These are phyloP conservation scores for Rhinopomastus cyanomelas DNA, from an alignment of 2,113 vertebrate genomes.

Conservation along the genomic window DNA sequence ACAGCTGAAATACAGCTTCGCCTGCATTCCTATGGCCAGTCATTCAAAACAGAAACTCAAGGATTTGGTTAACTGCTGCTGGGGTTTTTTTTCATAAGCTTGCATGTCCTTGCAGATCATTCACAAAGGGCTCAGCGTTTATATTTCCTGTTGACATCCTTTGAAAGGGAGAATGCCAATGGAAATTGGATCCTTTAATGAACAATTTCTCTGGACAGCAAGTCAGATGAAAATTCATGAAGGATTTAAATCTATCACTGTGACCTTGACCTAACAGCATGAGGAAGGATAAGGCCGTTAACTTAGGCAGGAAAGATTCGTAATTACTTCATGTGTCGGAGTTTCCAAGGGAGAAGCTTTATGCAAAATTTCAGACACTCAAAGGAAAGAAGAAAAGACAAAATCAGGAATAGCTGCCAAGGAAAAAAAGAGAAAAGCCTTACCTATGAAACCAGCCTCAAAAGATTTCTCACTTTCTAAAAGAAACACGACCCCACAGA, in stretches of 20 bases:
- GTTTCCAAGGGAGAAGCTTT: constrained; percentile 34
- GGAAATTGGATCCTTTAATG: constrained; percentile 47
- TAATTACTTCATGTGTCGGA: constrained; percentile 36
- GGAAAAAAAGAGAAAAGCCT: neutral
- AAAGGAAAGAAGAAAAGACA: constrained; percentile 15
- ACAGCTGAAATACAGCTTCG: constrained; percentile 47
- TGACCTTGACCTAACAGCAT: constrained; percentile 50
- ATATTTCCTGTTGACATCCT: constrained; percentile 56
- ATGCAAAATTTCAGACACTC: constrained; percentile 15
- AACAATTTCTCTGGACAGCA: constrained; percentile 40
- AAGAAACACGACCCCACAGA: neutral
- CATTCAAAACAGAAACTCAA: constrained; percentile 66
- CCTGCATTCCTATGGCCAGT: constrained; percentile 65
- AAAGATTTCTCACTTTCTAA: constrained; percentile 8
- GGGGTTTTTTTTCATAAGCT: neutral
- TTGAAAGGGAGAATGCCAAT: constrained; percentile 34
- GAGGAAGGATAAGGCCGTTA: constrained; percentile 38
- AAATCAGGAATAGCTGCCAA: neutral
- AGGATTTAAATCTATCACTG: constrained; percentile 10
- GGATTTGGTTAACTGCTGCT: constrained; percentile 52
- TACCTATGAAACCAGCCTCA: constrained; percentile 7
- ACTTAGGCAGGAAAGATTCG: constrained; percentile 15
- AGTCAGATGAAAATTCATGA: constrained; percentile 35
- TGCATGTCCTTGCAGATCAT: constrained; percentile 51
- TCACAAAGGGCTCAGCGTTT: constrained; percentile 40